A percentile compares a stretch with the other conserved stretches of the same genome.
phyloP scores from a whole-genome alignment of 2,888 invertebrate species.

The Ochlodes sylvanus region DNA sequence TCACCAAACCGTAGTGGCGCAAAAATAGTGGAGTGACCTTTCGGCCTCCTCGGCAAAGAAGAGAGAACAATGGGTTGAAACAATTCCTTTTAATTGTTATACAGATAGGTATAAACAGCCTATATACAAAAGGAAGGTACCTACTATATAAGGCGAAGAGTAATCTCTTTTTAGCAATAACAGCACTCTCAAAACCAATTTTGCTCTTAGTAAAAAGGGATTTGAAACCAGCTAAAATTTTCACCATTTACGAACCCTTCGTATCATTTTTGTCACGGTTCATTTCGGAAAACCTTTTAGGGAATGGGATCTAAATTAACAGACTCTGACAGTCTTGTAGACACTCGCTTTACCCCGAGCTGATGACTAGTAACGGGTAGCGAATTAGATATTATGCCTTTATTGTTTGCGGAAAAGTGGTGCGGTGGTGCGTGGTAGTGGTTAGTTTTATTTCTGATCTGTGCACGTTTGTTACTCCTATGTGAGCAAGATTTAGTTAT shows the following conservation, averaged over 20 bases:
- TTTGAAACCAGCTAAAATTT: constrained; percentile 23
- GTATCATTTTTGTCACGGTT: constrained; percentile 32
- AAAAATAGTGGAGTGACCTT: too few relatives aligned
- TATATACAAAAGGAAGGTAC: not conserved
- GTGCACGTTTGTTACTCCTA: too few relatives aligned
- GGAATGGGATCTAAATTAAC: constrained; percentile 31
- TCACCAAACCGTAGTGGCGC: too few relatives aligned
- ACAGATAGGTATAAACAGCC: not conserved
- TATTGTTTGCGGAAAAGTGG: too few relatives aligned
- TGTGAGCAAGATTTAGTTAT: too few relatives aligned
- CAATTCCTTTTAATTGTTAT: too few relatives aligned
- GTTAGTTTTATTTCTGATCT: too few relatives aligned
- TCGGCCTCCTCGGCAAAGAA: too few relatives aligned
- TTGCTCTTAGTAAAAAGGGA: constrained; percentile 14
- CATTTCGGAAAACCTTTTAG: constrained; percentile 36
- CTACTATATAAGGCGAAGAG: not conserved
- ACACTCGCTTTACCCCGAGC: not conserved
- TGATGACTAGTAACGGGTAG: not conserved
- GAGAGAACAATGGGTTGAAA: too few relatives aligned
- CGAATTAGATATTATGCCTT: too few relatives aligned
- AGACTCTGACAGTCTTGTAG: constrained; percentile 12
- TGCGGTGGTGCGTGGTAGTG: too few relatives aligned
- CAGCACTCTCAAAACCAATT: constrained; percentile 27
- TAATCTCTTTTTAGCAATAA: constrained; percentile 3
- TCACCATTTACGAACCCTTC: constrained; percentile 30